Percentiles rank a stretch among this genome's conserved stretches.
phyloP scores from a whole-genome alignment of 1,140 invertebrate genomes.

The Megathymus violae region DNA sequence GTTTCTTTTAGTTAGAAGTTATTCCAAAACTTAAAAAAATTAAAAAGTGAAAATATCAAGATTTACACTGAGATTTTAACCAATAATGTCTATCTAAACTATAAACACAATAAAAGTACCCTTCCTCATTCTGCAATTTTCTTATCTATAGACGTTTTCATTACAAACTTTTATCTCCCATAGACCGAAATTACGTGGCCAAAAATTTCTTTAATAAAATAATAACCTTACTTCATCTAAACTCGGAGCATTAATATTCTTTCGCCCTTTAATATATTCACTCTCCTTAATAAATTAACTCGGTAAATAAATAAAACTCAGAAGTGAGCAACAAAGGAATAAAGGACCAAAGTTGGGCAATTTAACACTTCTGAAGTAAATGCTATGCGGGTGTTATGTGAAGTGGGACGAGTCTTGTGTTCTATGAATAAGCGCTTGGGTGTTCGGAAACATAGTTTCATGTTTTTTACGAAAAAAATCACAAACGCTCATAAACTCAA shows the following conservation, averaged over 20 bases:
- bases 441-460: too few relatives aligned
- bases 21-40: neutral
- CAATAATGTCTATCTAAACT: neutral
- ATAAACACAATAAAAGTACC: neutral
- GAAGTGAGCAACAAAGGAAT: conserved; percentile 38
- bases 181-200: conserved; percentile 38
- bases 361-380: conserved; percentile 38
- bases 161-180: conserved; percentile 30
- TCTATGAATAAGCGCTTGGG: conserved; percentile 2
- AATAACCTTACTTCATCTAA: conserved; percentile 53
- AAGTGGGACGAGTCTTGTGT: neutral
- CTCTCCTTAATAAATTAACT: conserved; percentile 66
- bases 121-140: neutral
- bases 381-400: conserved; percentile 17
- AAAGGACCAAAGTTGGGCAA: conserved; percentile 35
- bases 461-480: too few relatives aligned
- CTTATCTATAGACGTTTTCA: conserved; percentile 9
- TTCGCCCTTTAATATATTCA: conserved; percentile 64
- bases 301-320: conserved; percentile 56
- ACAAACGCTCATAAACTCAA: too few relatives aligned
- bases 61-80: neutral
- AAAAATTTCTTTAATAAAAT: conserved; percentile 48
- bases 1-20: too few relatives aligned
- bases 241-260: conserved; percentile 62
- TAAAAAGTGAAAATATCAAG: too few relatives aligned